Percentiles rank a stretch among this genome's conserved stretches.
phyloP scores from a whole-genome alignment of 1,140 invertebrate genomes.

The Nymphalis io region DNA sequence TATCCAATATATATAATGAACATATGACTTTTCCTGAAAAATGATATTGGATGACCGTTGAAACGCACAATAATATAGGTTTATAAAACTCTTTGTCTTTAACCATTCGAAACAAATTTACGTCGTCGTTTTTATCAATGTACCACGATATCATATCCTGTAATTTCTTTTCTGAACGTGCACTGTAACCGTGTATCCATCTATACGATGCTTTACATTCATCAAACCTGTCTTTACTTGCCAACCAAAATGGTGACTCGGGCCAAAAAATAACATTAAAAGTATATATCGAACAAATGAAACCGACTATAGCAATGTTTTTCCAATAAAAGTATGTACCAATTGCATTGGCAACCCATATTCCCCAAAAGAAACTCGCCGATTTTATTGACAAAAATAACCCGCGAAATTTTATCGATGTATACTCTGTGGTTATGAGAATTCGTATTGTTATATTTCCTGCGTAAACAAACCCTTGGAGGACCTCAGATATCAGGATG shows the following conservation, averaged over 20 bases:
- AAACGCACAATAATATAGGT: conserved; percentile 5
- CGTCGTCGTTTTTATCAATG: conserved; percentile 7
- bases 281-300: conserved; percentile 39
- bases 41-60: conserved; percentile 21
- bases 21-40: conserved; percentile 26
- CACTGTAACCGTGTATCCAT: conserved; percentile 45
- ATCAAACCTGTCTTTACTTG: conserved; percentile 43
- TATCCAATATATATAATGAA: conserved; percentile 28
- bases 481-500: conserved; percentile 43
- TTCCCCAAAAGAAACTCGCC: conserved; percentile 48
- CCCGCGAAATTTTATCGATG: conserved; percentile 46
- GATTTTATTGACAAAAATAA: conserved; percentile 49
- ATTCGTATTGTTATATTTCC: conserved; percentile 43
- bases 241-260: conserved; percentile 58
- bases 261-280: conserved; percentile 42
- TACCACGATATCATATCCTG: conserved; percentile 35
- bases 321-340: conserved; percentile 54
- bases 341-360: conserved; percentile 51
- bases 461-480: conserved; percentile 43
- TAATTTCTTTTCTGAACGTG: conserved; percentile 43
- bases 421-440: conserved; percentile 45
- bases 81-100: conserved; percentile 24
- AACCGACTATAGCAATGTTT: conserved; percentile 46
- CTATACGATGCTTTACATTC: conserved; percentile 39
- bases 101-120: conserved; percentile 8